These are phyloP conservation scores for Drosophila anomalipes DNA, from an alignment of 2,888 invertebrate genomes.

Conservation along the genomic window DNA sequence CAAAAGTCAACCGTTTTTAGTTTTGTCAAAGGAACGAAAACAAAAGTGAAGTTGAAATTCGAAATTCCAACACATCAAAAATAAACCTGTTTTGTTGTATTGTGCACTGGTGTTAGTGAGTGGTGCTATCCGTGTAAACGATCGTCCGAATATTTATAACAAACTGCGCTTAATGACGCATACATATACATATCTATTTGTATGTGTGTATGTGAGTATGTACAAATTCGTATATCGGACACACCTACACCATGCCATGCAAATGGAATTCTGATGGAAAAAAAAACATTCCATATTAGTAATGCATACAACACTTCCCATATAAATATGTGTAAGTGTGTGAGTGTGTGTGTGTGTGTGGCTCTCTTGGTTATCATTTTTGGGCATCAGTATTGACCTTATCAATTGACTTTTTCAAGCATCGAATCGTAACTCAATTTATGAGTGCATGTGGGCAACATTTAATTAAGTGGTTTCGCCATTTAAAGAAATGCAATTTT, in stretches of 20 bases:
- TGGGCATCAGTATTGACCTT: slow-evolving; percentile 52
- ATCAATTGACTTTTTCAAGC: slow-evolving; percentile 40
- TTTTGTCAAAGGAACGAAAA: slow-evolving; percentile 48
- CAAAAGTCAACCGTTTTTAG: slow-evolving; percentile 57
- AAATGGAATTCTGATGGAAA: slow-evolving; percentile 45
- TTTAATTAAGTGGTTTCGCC: slow-evolving; percentile 1
- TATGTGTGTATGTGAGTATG: slow-evolving; percentile 3
- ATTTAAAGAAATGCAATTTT: slow-evolving; percentile 2
- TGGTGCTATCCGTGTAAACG: slow-evolving; percentile 39
- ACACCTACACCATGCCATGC: slow-evolving; percentile 41
- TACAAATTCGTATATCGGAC: slow-evolving; percentile 32
- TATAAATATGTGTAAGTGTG: background rate
- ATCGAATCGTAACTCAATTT: slow-evolving; percentile 4
- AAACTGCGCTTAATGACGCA: slow-evolving; percentile 49
- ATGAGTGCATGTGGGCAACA: background rate
- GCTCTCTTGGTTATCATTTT: slow-evolving; percentile 26
- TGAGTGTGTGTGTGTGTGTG: background rate
- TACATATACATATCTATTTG: background rate
- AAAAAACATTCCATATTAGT: slow-evolving; percentile 10
- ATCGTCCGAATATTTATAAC: slow-evolving; percentile 38
- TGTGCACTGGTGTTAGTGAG: background rate
- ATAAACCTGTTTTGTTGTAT: slow-evolving; percentile 56
- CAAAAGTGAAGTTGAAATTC: slow-evolving; percentile 68
- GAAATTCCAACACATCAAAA: slow-evolving; percentile 21
- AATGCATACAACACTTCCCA: background rate